Conservation (phyloP, 2,888 invertebrate genomes). For the Glaucopsyche alexis region DNA sequence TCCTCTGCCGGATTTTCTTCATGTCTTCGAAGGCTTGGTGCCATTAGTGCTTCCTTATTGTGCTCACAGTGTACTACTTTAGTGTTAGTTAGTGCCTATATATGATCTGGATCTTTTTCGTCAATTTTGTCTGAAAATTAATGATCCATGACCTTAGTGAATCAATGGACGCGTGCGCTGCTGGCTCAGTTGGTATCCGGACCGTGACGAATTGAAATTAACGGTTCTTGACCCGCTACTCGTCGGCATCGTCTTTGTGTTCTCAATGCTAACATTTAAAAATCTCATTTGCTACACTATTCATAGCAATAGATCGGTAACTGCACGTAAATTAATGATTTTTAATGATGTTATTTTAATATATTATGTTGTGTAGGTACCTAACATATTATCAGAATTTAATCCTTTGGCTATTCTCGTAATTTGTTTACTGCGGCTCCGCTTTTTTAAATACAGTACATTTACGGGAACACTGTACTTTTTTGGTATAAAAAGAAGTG, state of each 20-base stretch:
- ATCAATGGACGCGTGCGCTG: slow-evolving; percentile 60
- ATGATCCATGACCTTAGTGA: slow-evolving; percentile 42
- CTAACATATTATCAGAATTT: no score
- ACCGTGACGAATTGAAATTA: slow-evolving; percentile 51
- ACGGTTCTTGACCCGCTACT: slow-evolving; percentile 46
- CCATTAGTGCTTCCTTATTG: not conserved
- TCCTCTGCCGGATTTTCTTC: not conserved
- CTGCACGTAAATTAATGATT: no score
- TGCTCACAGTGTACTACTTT: not conserved
- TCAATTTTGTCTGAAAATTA: slow-evolving; percentile 36
- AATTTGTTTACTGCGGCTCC: no score
- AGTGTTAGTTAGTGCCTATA: not conserved
- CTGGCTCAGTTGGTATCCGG: slow-evolving; percentile 47
- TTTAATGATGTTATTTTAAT: no score
- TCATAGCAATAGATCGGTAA: not conserved
- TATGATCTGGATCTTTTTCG: slow-evolving; percentile 46
- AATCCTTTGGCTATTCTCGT: no score
- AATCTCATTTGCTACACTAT: not conserved
- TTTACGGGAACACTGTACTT: no score
- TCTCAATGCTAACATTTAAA: not conserved
- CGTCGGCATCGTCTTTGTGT: slow-evolving; percentile 6
- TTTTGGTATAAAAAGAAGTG: no score
- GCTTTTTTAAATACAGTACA: no score
- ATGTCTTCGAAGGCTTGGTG: not conserved
- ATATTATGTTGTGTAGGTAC: no score